Base-by-base conservation (phyloP, 2,797 vertebrate genomes). In the Muscicapa striata region DNA sequence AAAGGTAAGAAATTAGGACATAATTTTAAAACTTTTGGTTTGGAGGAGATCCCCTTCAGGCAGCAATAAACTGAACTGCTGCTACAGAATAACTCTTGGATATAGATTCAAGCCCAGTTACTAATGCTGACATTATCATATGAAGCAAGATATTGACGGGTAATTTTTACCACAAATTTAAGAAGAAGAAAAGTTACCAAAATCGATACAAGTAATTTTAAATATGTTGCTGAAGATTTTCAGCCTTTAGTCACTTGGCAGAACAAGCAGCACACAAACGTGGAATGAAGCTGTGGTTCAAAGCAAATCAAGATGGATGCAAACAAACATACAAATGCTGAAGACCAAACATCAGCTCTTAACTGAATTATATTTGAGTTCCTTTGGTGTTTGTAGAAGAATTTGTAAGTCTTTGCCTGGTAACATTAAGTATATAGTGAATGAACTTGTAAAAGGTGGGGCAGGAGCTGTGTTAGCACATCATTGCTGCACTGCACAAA, bases 81-180 rank as follows among this genome's bases (percentile, higher is more conserved):
- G 79, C 48, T 69, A n/a, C 5, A 6, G 48, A 91, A 29, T 84
- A 94, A 80, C 40, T 54, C 62, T 10, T 40, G 38, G 32, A 72
- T 34, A 51, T 12, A 7, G 40, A 87, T 38, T 64, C 72, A 66
- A 91, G 54, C 43, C 77, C 80, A 93, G 55, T 23, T 57, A 68
- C 38, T 45, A 52, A 82, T 11, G 16, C 86, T 86, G 70, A 80
- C 55, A 54, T 94, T 95, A 95, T 63, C 48, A 11, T 59, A 29
- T 84, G 90, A 96, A 94, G 76, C 19, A 79, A 48, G 70, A 93
- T 46, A 63, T 6, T 83, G 52, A 22, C 75, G 95, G 81, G 77
- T 79, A 88, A 96, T 77, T 90, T 85, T 92, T 51, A 62, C 22
- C 67, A 83, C 38, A 95, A 68, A 70, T 52, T 59, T 38, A 87